Evolutionary conservation across 2,888 invertebrate species (phyloP).

Genomic region (Asteroscopus sphinx): DNA sequence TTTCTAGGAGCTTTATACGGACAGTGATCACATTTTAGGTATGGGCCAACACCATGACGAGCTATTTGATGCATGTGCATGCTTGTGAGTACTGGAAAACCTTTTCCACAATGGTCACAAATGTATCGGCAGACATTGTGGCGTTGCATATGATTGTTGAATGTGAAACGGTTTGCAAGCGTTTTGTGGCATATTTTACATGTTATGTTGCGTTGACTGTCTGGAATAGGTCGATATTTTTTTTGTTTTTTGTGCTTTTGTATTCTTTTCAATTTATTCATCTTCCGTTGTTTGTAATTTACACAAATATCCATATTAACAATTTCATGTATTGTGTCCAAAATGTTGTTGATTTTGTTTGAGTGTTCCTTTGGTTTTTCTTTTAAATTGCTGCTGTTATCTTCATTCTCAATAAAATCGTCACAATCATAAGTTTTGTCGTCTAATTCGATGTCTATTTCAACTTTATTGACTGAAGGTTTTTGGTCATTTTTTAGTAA

Average conservation of each 20-base stretch:
- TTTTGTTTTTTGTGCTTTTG: not conserved
- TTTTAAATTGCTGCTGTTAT: conserved; percentile 3
- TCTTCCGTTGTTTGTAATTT: not conserved
- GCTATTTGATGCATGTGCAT: conserved; percentile 75
- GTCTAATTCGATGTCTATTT: not conserved
- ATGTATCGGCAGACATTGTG: conserved; percentile 77
- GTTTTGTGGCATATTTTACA: conserved; percentile 76
- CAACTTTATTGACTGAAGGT: not conserved
- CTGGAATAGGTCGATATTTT: not conserved
- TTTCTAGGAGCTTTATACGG: conserved; percentile 76
- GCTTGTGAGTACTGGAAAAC: conserved; percentile 69
- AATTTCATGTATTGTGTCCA: conserved; percentile 46
- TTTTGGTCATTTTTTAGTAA: not conserved
- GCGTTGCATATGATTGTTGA: conserved; percentile 78
- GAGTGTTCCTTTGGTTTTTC: conserved; percentile 9
- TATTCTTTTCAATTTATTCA: conserved; percentile 23
- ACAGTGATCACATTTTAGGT: conserved; percentile 76
- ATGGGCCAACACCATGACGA: conserved; percentile 75
- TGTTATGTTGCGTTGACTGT: conserved; percentile 50
- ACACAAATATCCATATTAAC: conserved; percentile 23
- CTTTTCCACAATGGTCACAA: conserved; percentile 83
- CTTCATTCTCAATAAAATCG: conserved; percentile 27
- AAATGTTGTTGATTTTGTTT: conserved; percentile 31
- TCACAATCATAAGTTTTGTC: conserved; percentile 33
- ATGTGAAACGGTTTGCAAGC: conserved; percentile 72